Conservation (phyloP, 2,888 invertebrate genomes). For the Zhuqinia jingwanae region DNA sequence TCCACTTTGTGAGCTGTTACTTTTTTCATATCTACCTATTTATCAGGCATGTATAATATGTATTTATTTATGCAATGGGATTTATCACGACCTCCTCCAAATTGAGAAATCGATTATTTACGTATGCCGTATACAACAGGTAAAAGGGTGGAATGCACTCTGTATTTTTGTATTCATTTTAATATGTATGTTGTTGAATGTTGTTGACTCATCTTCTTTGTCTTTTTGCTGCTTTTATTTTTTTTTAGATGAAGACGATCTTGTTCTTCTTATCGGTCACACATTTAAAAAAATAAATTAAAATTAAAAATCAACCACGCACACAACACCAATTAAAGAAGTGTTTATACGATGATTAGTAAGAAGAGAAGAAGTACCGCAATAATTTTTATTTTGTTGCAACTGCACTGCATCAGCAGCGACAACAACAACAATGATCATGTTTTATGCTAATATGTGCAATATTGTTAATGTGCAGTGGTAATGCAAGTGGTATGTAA, state of each 20-base stretch:
- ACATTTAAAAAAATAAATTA: not conserved
- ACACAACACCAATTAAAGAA: constrained; percentile 15
- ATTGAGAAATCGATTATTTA: constrained; percentile 40
- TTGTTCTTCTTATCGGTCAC: constrained; percentile 42
- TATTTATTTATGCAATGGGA: constrained; percentile 45
- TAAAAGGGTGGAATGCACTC: not conserved
- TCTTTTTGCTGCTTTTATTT: not conserved
- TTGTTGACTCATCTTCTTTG: constrained; percentile 24
- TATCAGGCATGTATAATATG: too few relatives aligned
- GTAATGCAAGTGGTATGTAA: too few relatives aligned
- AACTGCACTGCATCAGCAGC: constrained; percentile 30
- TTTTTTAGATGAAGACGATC: constrained; percentile 30
- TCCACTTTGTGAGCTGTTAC: not conserved
- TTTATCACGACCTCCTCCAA: constrained; percentile 15
- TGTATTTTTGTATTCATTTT: not conserved
- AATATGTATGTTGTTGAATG: too few relatives aligned
- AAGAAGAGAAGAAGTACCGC: not conserved
- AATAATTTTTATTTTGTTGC: constrained; percentile 13
- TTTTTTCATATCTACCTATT: constrained; percentile 22
- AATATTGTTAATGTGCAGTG: not conserved
- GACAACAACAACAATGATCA: not conserved
- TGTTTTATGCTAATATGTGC: not conserved
- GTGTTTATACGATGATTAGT: not conserved
- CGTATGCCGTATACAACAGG: not conserved
- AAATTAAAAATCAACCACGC: not conserved